These are phyloP conservation scores for Petrocephalus schoutedeni DNA, from an alignment of 2,797 vertebrate genomes.

Conservation along the genomic window DNA sequence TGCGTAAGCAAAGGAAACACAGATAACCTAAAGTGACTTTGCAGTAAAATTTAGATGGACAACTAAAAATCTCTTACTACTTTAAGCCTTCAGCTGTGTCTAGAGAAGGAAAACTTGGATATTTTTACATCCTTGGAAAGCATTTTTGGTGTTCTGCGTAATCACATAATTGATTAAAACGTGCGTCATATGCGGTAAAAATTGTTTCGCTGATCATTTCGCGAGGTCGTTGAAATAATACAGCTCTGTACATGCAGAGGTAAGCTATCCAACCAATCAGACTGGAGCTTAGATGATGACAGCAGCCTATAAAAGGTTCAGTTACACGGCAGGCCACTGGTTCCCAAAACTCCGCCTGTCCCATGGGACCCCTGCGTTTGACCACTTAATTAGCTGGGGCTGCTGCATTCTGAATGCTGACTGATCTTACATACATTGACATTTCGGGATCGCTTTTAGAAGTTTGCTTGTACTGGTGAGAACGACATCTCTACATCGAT, in stretches of 20 bases:
- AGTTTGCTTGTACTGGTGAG: not conserved
- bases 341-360: not conserved
- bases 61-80: not conserved
- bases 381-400: not conserved
- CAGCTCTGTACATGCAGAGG: not conserved
- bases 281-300: not conserved
- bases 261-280: not conserved
- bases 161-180: not conserved
- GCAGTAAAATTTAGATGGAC: not conserved
- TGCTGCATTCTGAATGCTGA: not conserved
- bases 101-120: not conserved
- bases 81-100: not conserved
- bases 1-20: not conserved
- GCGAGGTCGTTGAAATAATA: not conserved
- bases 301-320: not conserved
- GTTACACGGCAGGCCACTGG: not conserved
- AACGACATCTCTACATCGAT: not conserved
- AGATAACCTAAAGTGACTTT: not conserved
- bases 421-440: not conserved
- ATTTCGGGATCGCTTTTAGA: not conserved
- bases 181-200: not conserved
- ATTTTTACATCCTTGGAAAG: not conserved
- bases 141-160: not conserved
- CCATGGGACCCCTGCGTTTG: not conserved
- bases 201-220: not conserved